phyloP scores from a whole-genome alignment of 2,888 invertebrate species.

The Marasmarcha lunaedactyla region DNA sequence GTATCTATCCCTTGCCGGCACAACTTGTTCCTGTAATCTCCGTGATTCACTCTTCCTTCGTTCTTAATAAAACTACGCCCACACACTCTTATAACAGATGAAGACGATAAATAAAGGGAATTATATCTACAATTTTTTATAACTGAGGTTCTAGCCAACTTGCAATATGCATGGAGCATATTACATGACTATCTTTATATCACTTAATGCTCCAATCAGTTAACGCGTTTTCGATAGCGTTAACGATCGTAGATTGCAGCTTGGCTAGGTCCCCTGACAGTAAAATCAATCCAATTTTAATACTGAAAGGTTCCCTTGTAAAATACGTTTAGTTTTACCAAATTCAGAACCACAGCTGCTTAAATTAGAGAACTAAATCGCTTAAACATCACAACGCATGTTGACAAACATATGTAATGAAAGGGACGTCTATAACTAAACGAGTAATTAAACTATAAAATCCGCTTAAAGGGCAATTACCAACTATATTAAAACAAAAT shows the following conservation, averaged over 20 bases:
- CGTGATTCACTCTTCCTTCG: too few relatives aligned
- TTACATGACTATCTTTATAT: not conserved
- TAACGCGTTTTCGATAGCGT: too few relatives aligned
- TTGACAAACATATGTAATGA: constrained; percentile 3
- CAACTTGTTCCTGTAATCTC: too few relatives aligned
- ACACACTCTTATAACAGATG: too few relatives aligned
- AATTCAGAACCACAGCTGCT: not conserved
- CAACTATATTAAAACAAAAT: constrained; percentile 29
- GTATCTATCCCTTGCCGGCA: too few relatives aligned
- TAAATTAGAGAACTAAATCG: constrained; percentile 12
- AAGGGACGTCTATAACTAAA: constrained; percentile 11
- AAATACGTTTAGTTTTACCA: not conserved
- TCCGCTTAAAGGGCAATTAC: constrained; percentile 38
- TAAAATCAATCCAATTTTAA: too few relatives aligned
- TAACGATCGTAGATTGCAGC: too few relatives aligned
- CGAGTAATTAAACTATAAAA: constrained; percentile 26
- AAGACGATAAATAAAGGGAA: too few relatives aligned
- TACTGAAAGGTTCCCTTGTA: not conserved
- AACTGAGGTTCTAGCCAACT: too few relatives aligned
- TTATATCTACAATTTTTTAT: too few relatives aligned
- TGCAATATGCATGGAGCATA: not conserved
- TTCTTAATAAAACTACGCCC: too few relatives aligned
- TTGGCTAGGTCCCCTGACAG: too few relatives aligned
- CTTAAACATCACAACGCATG: constrained; percentile 13
- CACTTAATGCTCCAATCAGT: not conserved